Evolutionary conservation across 37 sponge, comb jelly and placozoan species (phyloP).

Genomic region (Theonella swinhoei): DNA sequence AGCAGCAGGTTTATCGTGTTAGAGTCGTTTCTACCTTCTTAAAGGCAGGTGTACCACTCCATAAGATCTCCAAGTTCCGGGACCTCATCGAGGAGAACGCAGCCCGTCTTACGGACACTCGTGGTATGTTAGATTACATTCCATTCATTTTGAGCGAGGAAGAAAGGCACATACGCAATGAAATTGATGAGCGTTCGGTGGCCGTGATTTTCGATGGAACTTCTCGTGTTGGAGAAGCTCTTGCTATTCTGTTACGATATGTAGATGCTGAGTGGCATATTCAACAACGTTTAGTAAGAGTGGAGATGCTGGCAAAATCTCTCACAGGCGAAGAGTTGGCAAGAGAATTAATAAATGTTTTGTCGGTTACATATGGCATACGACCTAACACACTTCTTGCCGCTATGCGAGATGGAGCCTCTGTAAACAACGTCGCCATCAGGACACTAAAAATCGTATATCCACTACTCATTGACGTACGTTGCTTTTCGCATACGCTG

Average conservation of each 20-base stretch:
- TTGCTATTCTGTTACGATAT: conserved; percentile 7
- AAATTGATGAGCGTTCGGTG: too few relatives aligned
- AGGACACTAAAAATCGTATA: neutral
- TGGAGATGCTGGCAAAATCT: conserved; percentile 22
- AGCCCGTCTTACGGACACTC: too few relatives aligned
- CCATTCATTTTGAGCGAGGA: too few relatives aligned
- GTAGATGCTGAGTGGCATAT: neutral
- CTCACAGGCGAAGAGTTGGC: conserved; percentile 18
- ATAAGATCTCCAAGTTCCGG: too few relatives aligned
- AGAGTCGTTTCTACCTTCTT: too few relatives aligned
- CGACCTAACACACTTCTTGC: neutral
- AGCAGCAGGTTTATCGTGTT: too few relatives aligned
- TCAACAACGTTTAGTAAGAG: neutral
- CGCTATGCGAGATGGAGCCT: conserved; percentile 15
- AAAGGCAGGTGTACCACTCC: too few relatives aligned
- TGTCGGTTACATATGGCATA: neutral
- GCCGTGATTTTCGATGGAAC: too few relatives aligned
- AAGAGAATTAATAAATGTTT: conserved; percentile 9
- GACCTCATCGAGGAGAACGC: too few relatives aligned
- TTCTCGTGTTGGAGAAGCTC: conserved; percentile 17
- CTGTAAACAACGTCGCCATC: conserved; percentile 13
- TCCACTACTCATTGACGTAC: neutral
- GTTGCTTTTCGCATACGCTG: too few relatives aligned
- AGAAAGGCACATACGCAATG: too few relatives aligned
- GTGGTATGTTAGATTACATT: too few relatives aligned